Evolutionary conservation across 2,797 vertebrate species (phyloP), one percentile per base, ranked within the genome.

Genomic region (Morus bassanus): DNA sequence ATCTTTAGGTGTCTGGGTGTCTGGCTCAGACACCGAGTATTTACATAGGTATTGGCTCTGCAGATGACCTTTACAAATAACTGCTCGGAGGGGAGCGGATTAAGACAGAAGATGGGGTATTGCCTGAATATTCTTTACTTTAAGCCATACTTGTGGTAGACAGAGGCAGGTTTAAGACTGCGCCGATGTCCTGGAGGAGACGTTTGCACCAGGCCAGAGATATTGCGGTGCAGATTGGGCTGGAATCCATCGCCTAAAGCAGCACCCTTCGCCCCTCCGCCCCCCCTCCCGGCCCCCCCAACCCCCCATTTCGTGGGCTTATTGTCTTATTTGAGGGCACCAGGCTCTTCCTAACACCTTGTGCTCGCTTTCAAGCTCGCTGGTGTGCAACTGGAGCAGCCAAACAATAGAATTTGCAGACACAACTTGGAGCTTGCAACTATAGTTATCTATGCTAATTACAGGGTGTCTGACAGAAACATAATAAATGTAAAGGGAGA

Each of bases 391-490:
- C 65, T 2, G 41, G 41, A 89, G 93, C 89, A 35, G 72, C 75
- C 88, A 72, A 56, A 96, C 96, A 92, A 84, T 82, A 59, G 60
- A 7, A 31, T 56, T 41, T 48, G 79, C 94, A 86, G 81, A 88
- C 88, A 88, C 88, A 83, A 85, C 93, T 93, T 73, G 91, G 91
- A 93, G 81, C 91, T 93, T 82, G 76, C 88, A 93, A 91, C 91
- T 91, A 8, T 8, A 85, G 76, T 91, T 95, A 88, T 85, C 95
- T 88, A 65, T 80, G 92, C 91, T 95, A 95, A 91, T 96, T 93
- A 78, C 94, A 95, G 94, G 84, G 76, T 93, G 94, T 90, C 84
- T 89, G 96, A 80, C 85, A 95, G 92, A 94, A 87, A 83, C 81
- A 88, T 92, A 94, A 94, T 82, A 89, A 96, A 93, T 86, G 81